Evolutionary conservation across 2,797 vertebrate species (phyloP), one percentile per base, ranked within the genome.

Genomic region (Pantherophis alleghaniensis): DNA sequence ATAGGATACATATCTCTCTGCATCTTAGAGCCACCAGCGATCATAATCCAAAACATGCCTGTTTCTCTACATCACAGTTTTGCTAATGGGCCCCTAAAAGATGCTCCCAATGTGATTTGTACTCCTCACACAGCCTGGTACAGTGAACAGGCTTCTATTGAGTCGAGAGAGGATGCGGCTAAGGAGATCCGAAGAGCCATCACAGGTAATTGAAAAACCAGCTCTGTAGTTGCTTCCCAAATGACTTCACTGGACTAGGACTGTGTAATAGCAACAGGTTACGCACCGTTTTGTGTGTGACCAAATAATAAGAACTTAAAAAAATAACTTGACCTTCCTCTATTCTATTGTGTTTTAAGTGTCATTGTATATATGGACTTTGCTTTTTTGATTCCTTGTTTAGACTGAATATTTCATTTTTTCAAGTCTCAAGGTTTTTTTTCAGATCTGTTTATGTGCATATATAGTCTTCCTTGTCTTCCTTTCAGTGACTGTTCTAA

Each of bases 91-190:
- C 98, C 98, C 0, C 97, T 99, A 96, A 99, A 99, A 97, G 98
- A 99, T 91, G 98, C 98, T 91, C 98, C 98, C 32, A 99, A 99
- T 95, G 97, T 99, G 96, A 98, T 99, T 97, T 99, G 98, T 96
- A 99, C 98, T 94, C 98, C 98, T 63, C 98, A 99, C 96, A 98
- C 98, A 94, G 98, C 98, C 91, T 99, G 98, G 98, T 99, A 99
- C 97, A 99, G 98, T 90, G 98, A 99, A 96, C 98, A 99, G 96
- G 98, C 98, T 88, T 98, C 98, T 28, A 98, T 98, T 94, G 98
- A 99, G 96, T 98, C 98, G 95, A 98, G 98, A 32, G 98, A 99
- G 95, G 98, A 99, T 22, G 98, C 98, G 90, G 98, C 98, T 96
- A 98, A 98, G 96, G 98, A 99, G 97, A 98, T 99, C 88, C 98